phyloP scores from a whole-genome alignment of 2,113 vertebrate genomes.

The Amphiprion ocellaris region DNA sequence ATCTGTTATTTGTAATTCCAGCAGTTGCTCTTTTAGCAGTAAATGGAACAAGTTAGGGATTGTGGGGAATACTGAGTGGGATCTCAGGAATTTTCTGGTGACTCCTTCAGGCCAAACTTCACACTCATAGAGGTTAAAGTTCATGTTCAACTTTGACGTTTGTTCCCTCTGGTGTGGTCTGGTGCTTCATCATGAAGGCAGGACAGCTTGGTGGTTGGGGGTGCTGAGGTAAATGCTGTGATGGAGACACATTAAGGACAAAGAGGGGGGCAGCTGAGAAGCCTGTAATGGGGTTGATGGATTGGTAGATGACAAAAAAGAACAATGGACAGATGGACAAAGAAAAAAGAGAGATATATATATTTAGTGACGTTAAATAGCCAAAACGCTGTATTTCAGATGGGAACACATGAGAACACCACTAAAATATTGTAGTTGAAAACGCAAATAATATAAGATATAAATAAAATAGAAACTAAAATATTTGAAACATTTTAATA shows the following conservation, averaged over 20 bases:
- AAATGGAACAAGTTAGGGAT: conserved; percentile 56
- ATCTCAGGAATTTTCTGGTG: conserved; percentile 28
- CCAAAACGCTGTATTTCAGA: no score
- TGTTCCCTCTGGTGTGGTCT: conserved; percentile 46
- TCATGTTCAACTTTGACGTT: conserved; percentile 35
- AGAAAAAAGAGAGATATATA: not conserved
- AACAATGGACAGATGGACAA: conserved; percentile 1
- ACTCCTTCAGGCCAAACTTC: conserved; percentile 35
- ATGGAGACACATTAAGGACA: conserved; percentile 45
- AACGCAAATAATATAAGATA: not conserved
- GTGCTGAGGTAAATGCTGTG: conserved; percentile 54
- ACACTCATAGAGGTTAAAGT: conserved; percentile 34
- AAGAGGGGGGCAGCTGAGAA: conserved; percentile 24
- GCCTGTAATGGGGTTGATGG: not conserved
- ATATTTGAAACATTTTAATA: no score
- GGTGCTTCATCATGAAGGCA: conserved; percentile 38
- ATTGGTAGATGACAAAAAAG: not conserved
- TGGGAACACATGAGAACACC: not conserved
- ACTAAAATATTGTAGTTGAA: not conserved
- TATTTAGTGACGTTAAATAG: not conserved
- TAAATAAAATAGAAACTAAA: no score
- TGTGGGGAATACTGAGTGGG: conserved; percentile 52
- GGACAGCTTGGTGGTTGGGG: conserved; percentile 31
- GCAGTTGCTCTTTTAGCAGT: conserved; percentile 59
- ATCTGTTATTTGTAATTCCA: conserved; percentile 30